Evolutionary conservation across 2,888 invertebrate genomes (phyloP).

Genomic region (Chironomus tentans): DNA sequence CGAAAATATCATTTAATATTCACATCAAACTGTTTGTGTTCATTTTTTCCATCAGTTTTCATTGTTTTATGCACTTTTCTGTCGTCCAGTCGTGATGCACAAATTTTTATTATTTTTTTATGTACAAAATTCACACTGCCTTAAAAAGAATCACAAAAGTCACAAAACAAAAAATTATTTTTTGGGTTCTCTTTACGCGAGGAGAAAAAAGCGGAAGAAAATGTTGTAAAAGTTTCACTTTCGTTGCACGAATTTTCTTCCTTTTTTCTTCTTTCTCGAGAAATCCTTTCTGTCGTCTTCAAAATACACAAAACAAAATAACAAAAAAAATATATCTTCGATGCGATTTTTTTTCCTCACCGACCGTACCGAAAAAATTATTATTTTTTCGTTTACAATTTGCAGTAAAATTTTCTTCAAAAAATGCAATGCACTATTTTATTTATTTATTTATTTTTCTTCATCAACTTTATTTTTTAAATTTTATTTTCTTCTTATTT

Average conservation of each 20-base stretch:
- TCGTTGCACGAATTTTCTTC: neutral
- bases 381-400: too few species aligned
- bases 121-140: too few species aligned
- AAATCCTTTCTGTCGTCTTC: too few species aligned
- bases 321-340: too few species aligned
- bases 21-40: slow-evolving; percentile 16
- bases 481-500: neutral
- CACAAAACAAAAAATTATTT: neutral
- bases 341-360: too few species aligned
- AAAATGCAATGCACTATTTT: slow-evolving; percentile 18
- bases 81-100: neutral
- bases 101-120: neutral
- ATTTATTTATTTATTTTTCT: neutral
- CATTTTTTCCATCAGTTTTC: neutral
- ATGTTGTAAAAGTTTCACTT: neutral
- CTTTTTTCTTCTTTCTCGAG: neutral
- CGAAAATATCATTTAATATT: slow-evolving; percentile 14
- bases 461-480: neutral
- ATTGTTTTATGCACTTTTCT: neutral
- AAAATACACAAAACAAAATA: too few species aligned
- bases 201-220: neutral
- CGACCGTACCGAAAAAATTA: too few species aligned
- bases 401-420: neutral
- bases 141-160: too few species aligned
- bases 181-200: neutral